A percentile compares a stretch with the other conserved stretches of the same genome.
Conservation (phyloP, 2,113 vertebrate species). For the Cyphomyrus discorhynchus region DNA sequence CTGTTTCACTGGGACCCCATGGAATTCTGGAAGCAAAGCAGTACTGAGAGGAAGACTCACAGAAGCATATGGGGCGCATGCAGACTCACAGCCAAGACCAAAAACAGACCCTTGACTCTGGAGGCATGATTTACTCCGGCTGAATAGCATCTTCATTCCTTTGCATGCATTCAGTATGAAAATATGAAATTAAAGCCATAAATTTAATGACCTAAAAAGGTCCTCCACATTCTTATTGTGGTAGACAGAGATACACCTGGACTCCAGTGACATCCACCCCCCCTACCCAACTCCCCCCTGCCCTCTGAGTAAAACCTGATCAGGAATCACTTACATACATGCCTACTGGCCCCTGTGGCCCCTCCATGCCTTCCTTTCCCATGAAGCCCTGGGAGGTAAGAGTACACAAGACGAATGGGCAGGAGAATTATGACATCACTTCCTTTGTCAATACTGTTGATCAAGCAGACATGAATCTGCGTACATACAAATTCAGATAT, state of each 20-base stretch:
- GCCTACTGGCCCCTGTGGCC: constrained; percentile 76
- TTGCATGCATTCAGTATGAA: background rate
- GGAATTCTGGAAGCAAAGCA: background rate
- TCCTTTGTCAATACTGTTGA: background rate
- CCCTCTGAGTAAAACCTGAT: constrained; percentile 16
- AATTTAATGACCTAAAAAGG: background rate
- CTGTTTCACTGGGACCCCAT: background rate
- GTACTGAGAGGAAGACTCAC: background rate
- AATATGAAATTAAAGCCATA: background rate
- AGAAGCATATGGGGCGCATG: background rate
- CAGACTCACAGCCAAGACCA: background rate
- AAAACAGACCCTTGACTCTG: background rate
- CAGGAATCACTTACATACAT: constrained; percentile 72
- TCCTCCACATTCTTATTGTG: background rate
- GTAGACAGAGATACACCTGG: background rate
- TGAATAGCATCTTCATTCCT: background rate
- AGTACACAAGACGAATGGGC: background rate
- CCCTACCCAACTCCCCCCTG: background rate
- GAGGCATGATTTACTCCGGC: background rate
- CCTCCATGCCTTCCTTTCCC: constrained; percentile 69
- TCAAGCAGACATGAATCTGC: constrained; percentile 9
- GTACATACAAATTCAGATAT: background rate
- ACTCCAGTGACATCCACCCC: background rate
- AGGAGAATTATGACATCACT: background rate
- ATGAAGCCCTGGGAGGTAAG: constrained; percentile 65